Evolutionary conservation across 1,140 invertebrate genomes (phyloP), one percentile per base, ranked within the genome.

Genomic region (Prorops nasuta): DNA sequence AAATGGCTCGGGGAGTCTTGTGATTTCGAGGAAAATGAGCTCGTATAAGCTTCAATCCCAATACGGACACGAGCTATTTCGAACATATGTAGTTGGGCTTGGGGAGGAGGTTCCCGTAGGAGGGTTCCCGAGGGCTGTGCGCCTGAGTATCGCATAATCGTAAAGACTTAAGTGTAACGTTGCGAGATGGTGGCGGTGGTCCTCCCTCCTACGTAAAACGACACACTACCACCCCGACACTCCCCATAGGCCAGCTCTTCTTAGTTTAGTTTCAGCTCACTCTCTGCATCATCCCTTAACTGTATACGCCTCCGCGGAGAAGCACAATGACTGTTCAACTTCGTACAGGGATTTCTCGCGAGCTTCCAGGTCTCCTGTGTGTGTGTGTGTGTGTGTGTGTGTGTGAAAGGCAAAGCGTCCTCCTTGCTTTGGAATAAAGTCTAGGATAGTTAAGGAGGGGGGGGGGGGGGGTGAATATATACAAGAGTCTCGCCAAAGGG

Each of bases 141-240:
- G 49, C n/a, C n/a, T n/a, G n/a, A n/a, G 56, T 58, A 57, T 53
- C 55, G 55, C 55, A 58, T 54, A 54, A 58, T 59, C 51, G 46
- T 54, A 53, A 59, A 54, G 55, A 49, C 51, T 57, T 56, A 54
- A 45, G 51, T 44, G 46, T 44, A 57, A 53, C 36, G 44, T 21
- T 34, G 50, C 42, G 32, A 37, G 37, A n/a, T 49, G 22, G 31
- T 46, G n/a, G n/a, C n/a, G n/a, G n/a, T n/a, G n/a, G 53, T 36
- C 28, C 45, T 16, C 24, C 24, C 24, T 28, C 24, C 24, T 28
- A n/a, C n/a, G n/a, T n/a, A n/a, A n/a, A n/a, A n/a, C n/a, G n/a
- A n/a, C n/a, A n/a, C n/a, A n/a, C n/a, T n/a, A n/a, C n/a, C n/a
- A n/a, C n/a, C n/a, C n/a, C n/a, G n/a, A 39, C n/a, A 18, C 17